Evolutionary conservation across 2,797 vertebrate genomes (phyloP), one percentile per base, ranked within the genome.

Genomic region (Halcyon smyrnensis): DNA sequence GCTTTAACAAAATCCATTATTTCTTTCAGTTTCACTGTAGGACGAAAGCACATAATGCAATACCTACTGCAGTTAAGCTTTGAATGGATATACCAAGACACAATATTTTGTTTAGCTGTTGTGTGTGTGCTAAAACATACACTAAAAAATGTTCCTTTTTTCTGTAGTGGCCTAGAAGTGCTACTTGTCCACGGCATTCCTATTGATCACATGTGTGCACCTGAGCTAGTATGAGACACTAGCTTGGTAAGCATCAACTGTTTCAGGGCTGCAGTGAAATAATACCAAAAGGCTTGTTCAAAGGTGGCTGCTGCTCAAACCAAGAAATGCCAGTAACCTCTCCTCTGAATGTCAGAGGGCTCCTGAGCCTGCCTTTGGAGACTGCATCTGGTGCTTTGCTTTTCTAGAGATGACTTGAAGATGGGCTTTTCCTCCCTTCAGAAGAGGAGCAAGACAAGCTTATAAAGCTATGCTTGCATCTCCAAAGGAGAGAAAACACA

Each of bases 1-100:
- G 54, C 57, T 81, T 18, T 67, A 91, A 84, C 28, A 46, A 89
- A 91, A 86, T 69, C 46, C 56, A 68, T 17, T 43, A 37, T 62
- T 30, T 59, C 32, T 87, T 67, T 73, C 34, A 9, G 34, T 48
- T 94, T 86, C 20, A 12, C 56, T 84, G 39, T 36, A 75, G 54
- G 43, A 76, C 87, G 68, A 94, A 76, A 95, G 64, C 28, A 34
- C 10, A 67, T 15, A 21, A 34, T 3, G 6, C 36, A 59, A 36
- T 63, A 68, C 25, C 15, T 28, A 36, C 57, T 84, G 32, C 34
- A 36, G 54, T 50, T 77, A n/a, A 62, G 39, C 25, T 75, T 20
- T 87, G 45, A 79, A 59, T 4, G 27, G 12, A 8, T 79, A 11
- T 50, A 48, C 21, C 4, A 1, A 39, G 69, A 39, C n/a, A n/a